Base-by-base conservation (phyloP, 2,888 invertebrate species). In the Nebria brevicollis region DNA sequence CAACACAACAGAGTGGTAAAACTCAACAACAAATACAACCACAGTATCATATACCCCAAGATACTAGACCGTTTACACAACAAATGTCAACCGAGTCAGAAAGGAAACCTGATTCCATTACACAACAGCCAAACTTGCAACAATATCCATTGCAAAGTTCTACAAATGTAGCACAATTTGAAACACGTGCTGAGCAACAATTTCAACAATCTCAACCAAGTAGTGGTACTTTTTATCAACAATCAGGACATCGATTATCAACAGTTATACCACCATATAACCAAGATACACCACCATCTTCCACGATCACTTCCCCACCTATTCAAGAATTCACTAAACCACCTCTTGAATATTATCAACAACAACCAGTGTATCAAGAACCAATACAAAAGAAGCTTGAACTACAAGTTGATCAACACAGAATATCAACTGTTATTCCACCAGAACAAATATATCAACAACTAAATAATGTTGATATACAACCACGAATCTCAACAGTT, bases 391-490 rank as follows among this genome's bases (percentile, higher is more conserved):
- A 84, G 82, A 77, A 82, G 77, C 73, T 76, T 82, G 64, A 83
- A 81, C 72, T n/a, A 73, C 83, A 82, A 76, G 78, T 82, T 65
- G 74, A 68, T 66, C 13, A 41, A 70, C 54, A 78, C 68, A 15
- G 75, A 76, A 65, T 41, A 64, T 13, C 43, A 25, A n/a, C 75
- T 74, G 42, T 64, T 66, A n/a, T 70, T 75, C 6, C 34, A 65
- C 68, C 54, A 5, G 34, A 54, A 13, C 82, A 77, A 65, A 75
- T 70, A 20, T 41, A 72, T 15, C 81, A 76, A 25, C 77, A 82
- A 66, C 75, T 75, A 66, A 76, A 83, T 4, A 84, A 84, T 64
- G 82, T 84, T 42, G 79, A 83, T 72, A 75, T 72, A 64, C 77
- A 79, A 70, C 11, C 73, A 64, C 68, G 72, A 74, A 70, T 77